phyloP scores from a whole-genome alignment of 2,113 vertebrate genomes.

The Grus americana region DNA sequence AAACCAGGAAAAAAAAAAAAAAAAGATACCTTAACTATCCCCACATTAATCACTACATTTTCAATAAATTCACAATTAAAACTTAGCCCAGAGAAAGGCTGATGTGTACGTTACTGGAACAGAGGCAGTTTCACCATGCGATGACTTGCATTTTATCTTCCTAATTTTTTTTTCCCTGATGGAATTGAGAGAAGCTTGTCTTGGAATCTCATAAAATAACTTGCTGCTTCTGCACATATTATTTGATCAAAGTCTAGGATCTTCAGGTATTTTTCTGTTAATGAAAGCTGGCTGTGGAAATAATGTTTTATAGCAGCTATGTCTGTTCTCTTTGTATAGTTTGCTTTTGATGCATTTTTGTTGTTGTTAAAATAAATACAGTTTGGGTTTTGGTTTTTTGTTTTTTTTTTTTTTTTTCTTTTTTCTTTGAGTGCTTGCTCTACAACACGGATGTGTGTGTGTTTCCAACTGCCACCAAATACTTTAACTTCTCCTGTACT shows the following conservation, averaged over 20 bases:
- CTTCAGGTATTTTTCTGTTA: constrained; percentile 3
- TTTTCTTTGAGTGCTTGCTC: background rate
- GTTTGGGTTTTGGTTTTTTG: background rate
- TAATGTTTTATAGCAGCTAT: background rate
- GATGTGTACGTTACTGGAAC: background rate
- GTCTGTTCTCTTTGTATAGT: background rate
- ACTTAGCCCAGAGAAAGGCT: background rate
- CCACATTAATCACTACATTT: background rate
- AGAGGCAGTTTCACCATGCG: background rate
- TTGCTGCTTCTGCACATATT: background rate
- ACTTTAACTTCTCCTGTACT: background rate
- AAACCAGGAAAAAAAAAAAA: background rate
- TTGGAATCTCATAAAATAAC: constrained; percentile 1
- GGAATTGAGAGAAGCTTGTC: background rate
- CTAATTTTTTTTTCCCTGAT: background rate
- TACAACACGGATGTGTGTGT: fast-evolving
- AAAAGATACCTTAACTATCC: background rate
- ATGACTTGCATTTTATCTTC: background rate
- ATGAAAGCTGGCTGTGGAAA: constrained; percentile 12
- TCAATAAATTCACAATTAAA: background rate
- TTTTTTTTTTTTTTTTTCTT: background rate
- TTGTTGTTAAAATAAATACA: background rate
- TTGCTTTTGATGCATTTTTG: background rate
- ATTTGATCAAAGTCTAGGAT: constrained; percentile 28
- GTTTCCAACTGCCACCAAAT: background rate